These are phyloP conservation scores for Matsumurasca onukii DNA, from an alignment of 1,140 invertebrate species.

Conservation along the genomic window DNA sequence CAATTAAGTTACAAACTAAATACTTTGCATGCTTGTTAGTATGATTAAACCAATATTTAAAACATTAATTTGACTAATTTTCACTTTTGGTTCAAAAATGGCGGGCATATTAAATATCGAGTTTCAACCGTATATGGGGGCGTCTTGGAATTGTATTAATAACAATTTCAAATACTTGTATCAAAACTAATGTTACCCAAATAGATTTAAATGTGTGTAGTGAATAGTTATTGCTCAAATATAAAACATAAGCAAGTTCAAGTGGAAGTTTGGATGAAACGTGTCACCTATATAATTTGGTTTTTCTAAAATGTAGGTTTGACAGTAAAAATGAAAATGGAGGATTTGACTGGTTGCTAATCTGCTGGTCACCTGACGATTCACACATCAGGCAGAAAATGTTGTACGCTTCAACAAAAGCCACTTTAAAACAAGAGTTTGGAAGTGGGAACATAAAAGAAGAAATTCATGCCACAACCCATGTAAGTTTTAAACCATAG, in stretches of 20 bases:
- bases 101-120: no score
- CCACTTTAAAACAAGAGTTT: constrained; percentile 96
- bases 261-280: background rate
- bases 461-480: constrained; percentile 83
- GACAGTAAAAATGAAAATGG: constrained; percentile 76
- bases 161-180: background rate
- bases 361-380: constrained; percentile 92
- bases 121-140: background rate
- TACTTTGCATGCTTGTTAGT: no score
- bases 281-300: constrained; percentile 7
- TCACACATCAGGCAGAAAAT: constrained; percentile 93
- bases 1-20: no score
- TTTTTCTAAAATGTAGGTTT: constrained; percentile 56
- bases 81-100: no score
- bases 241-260: background rate
- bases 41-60: no score
- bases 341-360: constrained; percentile 91
- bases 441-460: constrained; percentile 87
- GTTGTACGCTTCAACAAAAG: constrained; percentile 98
- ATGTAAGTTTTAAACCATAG: constrained; percentile 62
- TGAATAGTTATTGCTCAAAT: background rate
- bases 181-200: background rate
- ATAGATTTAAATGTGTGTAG: no score
- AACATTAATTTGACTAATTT: no score
- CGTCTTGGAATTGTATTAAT: background rate